phyloP scores from a whole-genome alignment of 2,113 vertebrate species.

The Zootoca vivipara region DNA sequence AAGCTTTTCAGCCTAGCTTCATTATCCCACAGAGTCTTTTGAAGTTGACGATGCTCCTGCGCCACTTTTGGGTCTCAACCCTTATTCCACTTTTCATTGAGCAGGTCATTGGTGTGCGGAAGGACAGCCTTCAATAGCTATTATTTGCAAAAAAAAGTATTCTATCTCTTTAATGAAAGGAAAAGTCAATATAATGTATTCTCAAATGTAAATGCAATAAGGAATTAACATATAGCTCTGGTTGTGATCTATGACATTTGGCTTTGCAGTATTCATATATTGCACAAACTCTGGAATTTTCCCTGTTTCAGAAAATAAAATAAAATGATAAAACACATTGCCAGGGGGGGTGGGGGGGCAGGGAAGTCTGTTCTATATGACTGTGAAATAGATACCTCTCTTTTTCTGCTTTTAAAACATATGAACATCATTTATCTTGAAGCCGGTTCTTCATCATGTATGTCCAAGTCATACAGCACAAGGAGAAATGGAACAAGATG shows the following conservation, averaged over 20 bases:
- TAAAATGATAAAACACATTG: constrained; percentile 45
- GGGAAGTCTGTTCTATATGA: constrained; percentile 49
- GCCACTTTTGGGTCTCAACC: constrained; percentile 30
- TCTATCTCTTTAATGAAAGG: constrained; percentile 70
- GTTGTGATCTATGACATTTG: constrained; percentile 67
- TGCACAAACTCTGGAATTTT: constrained; percentile 67
- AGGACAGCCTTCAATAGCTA: constrained; percentile 52
- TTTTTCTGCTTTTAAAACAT: constrained; percentile 58
- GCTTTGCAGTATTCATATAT: constrained; percentile 68
- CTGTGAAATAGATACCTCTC: constrained; percentile 54
- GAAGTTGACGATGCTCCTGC: constrained; percentile 50
- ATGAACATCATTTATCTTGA: constrained; percentile 58
- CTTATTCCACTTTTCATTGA: constrained; percentile 34
- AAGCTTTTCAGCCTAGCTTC: constrained; percentile 46
- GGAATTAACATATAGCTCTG: constrained; percentile 63
- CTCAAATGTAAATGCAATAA: constrained; percentile 58
- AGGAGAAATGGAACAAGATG: constrained; percentile 70
- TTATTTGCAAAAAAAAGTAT: constrained; percentile 29
- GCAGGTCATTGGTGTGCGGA: constrained; percentile 30
- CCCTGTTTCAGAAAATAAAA: constrained; percentile 55
- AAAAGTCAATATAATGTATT: constrained; percentile 62
- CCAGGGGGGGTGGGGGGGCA: not conserved
- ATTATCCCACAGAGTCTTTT: constrained; percentile 51
- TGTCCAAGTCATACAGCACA: constrained; percentile 54
- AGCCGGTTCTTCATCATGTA: constrained; percentile 70